Conservation (phyloP, 2,113 vertebrate species). For the Microcebus ravelobensis region DNA sequence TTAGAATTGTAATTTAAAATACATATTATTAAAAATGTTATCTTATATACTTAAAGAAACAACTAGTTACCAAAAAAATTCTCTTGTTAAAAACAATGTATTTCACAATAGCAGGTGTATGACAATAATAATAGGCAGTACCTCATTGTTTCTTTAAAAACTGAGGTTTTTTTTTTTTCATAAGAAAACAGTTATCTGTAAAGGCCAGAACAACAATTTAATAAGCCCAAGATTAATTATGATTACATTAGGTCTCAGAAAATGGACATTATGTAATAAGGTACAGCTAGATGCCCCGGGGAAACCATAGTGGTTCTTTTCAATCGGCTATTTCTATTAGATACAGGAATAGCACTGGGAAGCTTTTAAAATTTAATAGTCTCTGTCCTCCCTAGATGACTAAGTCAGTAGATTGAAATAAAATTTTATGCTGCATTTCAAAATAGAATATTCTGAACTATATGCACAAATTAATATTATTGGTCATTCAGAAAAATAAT, state of each 20-base stretch:
- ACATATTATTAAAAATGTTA: not conserved
- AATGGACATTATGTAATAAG: conserved; percentile 15
- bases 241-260: conserved; percentile 10
- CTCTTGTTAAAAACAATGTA: not conserved
- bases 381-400: conserved; percentile 2
- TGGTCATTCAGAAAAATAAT: conserved; percentile 10
- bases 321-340: conserved; percentile 69
- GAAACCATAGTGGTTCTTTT: conserved; percentile 52
- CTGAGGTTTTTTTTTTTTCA: not conserved
- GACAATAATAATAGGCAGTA: not conserved
- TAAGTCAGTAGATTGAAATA: conserved; percentile 33
- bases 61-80: not conserved
- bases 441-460: conserved; percentile 44
- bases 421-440: conserved; percentile 39
- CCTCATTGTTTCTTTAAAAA: not conserved
- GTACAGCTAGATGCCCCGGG: not conserved
- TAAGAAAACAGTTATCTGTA: conserved; percentile 33
- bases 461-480: conserved; percentile 23
- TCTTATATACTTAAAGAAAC: not conserved
- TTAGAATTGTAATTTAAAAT: not conserved
- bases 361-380: conserved; percentile 73
- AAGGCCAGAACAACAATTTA: conserved; percentile 24
- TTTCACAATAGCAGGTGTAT: not conserved
- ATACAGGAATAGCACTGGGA: conserved; percentile 73
- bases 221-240: conserved; percentile 50